Conservation (phyloP, 2,797 vertebrate species). For the Sebastes hubbsi region DNA sequence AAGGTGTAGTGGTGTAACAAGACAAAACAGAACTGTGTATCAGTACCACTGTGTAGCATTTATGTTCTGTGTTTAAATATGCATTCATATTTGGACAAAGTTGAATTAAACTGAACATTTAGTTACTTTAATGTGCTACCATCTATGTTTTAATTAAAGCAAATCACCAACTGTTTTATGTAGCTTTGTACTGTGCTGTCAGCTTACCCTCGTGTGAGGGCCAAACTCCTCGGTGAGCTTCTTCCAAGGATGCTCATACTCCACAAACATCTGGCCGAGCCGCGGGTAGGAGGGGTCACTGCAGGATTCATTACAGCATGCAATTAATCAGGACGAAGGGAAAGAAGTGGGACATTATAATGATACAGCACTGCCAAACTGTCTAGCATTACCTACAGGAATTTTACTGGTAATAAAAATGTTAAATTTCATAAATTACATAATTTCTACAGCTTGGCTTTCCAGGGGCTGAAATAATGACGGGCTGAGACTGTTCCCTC, state of each 20-base stretch:
- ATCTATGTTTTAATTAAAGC: background rate
- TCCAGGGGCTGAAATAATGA: background rate
- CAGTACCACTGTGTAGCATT: background rate
- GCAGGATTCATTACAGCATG: slow-evolving; percentile 19
- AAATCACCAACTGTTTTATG: background rate
- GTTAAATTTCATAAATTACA: background rate
- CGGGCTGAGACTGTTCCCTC: background rate
- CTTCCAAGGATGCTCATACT: slow-evolving; percentile 92
- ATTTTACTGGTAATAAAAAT: background rate
- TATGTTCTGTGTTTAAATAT: background rate
- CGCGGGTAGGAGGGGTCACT: slow-evolving; percentile 91
- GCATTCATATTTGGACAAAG: background rate
- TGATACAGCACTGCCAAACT: background rate
- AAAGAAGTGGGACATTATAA: background rate
- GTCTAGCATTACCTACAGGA: background rate
- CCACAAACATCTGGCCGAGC: slow-evolving; percentile 92
- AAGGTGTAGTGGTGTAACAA: too few relatives aligned
- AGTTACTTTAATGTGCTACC: background rate
- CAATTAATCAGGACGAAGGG: background rate
- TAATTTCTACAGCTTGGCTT: background rate
- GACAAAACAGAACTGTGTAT: background rate
- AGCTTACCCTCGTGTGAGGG: slow-evolving; percentile 89
- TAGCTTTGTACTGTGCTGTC: background rate
- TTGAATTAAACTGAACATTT: background rate
- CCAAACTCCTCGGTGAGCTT: slow-evolving; percentile 95